These are phyloP conservation scores for Podabrus alpinus DNA, from an alignment of 2,888 invertebrate species.

Conservation along the genomic window DNA sequence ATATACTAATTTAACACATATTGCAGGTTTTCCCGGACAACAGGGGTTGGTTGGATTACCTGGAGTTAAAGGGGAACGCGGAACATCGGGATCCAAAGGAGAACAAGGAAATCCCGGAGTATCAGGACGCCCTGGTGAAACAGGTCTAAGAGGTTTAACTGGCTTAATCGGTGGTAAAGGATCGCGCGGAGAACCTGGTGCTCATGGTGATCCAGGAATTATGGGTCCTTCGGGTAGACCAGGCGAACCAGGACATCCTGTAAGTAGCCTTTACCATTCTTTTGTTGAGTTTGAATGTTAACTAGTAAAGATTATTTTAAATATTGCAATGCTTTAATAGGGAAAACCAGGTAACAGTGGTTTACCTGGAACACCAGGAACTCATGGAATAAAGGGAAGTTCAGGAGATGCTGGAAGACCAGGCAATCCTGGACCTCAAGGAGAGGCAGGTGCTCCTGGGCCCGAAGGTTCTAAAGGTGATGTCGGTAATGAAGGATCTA, in stretches of 20 bases:
- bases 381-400: constrained; percentile 73
- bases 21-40: constrained; percentile 65
- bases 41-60: constrained; percentile 69
- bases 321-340: constrained; percentile 50
- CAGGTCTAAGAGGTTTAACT: constrained; percentile 66
- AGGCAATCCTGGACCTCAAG: constrained; percentile 69
- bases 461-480: constrained; percentile 77
- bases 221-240: constrained; percentile 79
- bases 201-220: constrained; percentile 74
- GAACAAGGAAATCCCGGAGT: constrained; percentile 73
- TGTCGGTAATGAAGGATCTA: constrained; percentile 68
- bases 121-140: constrained; percentile 76
- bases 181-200: constrained; percentile 73
- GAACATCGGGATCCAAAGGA: constrained; percentile 69
- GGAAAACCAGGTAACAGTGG: constrained; percentile 74
- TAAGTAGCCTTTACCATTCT: constrained; percentile 49
- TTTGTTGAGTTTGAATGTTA: neutral
- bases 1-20: neutral
- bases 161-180: constrained; percentile 75
- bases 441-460: constrained; percentile 73
- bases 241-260: constrained; percentile 73
- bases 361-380: constrained; percentile 71
- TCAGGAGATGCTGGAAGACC: constrained; percentile 72
- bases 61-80: constrained; percentile 65
- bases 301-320: neutral